Conservation (phyloP, 2,113 vertebrate genomes). For the Clupea harengus region DNA sequence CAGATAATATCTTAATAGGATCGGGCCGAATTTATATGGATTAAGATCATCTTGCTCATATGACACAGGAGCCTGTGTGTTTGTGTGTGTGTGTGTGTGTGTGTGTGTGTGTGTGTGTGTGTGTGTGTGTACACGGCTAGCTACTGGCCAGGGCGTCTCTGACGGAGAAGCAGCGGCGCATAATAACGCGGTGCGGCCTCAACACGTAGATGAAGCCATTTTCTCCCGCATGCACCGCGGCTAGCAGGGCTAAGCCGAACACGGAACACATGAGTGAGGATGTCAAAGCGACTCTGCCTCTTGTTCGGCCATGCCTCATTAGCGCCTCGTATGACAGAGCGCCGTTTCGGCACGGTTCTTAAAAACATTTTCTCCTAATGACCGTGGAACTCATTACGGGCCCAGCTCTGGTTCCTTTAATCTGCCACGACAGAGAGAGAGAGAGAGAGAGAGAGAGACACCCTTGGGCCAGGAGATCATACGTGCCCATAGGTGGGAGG, state of each 20-base stretch:
- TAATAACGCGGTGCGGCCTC: neutral
- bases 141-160: neutral
- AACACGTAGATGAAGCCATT: neutral
- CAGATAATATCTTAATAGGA: constrained; percentile 45
- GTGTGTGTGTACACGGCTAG: neutral
- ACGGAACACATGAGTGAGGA: neutral
- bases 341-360: neutral
- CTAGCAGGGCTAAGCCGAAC: neutral
- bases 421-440: neutral
- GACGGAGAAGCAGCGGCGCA: neutral
- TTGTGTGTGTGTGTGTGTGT: neutral
- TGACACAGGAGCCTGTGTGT: neutral
- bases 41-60: constrained; percentile 27
- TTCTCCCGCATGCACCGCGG: neutral
- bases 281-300: neutral
- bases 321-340: neutral
- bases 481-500: neutral
- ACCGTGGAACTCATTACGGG: neutral
- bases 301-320: neutral
- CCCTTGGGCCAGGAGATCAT: neutral
- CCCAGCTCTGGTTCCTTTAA: neutral
- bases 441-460: neutral
- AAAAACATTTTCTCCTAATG: neutral
- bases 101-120: neutral
- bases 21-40: constrained; percentile 36